phyloP scores from a whole-genome alignment of 2,888 invertebrate genomes.

The Nasonia oneida region DNA sequence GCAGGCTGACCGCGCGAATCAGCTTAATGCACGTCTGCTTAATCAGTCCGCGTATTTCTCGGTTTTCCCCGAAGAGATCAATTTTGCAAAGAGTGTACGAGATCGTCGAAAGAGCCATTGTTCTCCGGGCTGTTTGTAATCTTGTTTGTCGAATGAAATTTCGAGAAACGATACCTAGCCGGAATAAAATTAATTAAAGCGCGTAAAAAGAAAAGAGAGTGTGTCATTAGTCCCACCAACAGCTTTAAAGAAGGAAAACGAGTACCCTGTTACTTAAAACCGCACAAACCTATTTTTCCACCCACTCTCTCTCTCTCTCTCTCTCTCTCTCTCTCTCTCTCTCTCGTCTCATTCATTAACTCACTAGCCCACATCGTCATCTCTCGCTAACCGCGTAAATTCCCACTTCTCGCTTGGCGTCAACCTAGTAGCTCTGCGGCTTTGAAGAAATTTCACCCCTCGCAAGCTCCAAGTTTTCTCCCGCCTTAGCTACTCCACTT shows the following conservation, averaged over 20 bases:
- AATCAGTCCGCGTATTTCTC: not conserved
- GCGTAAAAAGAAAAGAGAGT: not conserved
- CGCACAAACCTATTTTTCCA: slow-evolving; percentile 52
- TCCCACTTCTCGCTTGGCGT: slow-evolving; percentile 13
- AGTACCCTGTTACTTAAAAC: slow-evolving; percentile 48
- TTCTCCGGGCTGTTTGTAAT: not conserved
- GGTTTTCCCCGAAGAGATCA: slow-evolving; percentile 13
- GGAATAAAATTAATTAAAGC: slow-evolving; percentile 22
- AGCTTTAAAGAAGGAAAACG: slow-evolving; percentile 28
- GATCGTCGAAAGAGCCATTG: not conserved
- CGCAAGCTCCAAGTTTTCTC: slow-evolving; percentile 12
- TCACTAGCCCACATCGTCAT: slow-evolving; percentile 46
- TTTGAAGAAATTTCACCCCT: slow-evolving; percentile 43
- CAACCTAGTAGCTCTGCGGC: slow-evolving; percentile 7
- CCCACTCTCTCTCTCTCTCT: not conserved
- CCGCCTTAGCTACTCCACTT: slow-evolving; percentile 12
- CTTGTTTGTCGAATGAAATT: not conserved
- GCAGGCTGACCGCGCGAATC: slow-evolving; percentile 2
- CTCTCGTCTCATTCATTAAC: slow-evolving; percentile 47
- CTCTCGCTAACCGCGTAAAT: slow-evolving; percentile 27
- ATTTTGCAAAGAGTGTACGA: not conserved
- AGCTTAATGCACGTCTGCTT: slow-evolving; percentile 21
- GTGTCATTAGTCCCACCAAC: not conserved
- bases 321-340: slow-evolving; percentile 19
- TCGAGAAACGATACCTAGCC: not conserved